A percentile compares a stretch with the other conserved stretches of the same genome.
Evolutionary conservation across 2,888 invertebrate species (phyloP).

Genomic region (Deilephila elpenor): DNA sequence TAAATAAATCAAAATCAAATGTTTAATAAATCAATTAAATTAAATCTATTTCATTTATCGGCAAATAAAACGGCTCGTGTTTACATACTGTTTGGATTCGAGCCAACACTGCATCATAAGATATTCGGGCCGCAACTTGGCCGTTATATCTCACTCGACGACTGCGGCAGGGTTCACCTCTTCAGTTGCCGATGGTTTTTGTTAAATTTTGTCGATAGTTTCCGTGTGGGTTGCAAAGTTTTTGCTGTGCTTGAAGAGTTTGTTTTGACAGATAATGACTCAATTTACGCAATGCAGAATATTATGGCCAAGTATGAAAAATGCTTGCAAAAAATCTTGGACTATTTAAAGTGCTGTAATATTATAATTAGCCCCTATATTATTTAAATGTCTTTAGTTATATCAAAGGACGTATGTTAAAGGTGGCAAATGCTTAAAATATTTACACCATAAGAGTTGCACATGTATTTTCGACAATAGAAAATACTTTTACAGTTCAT

Average conservation of each 20-base stretch:
- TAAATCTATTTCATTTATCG: not conserved
- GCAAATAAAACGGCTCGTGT: not conserved
- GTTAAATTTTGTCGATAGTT: no score
- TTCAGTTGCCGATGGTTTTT: conserved; percentile 7
- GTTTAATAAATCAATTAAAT: not conserved
- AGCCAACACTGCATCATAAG: conserved; percentile 22
- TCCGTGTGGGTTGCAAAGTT: not conserved
- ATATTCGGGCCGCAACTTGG: conserved; percentile 19
- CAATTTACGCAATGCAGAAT: no score
- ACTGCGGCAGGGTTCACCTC: conserved; percentile 1
- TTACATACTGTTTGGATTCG: conserved; percentile 23
- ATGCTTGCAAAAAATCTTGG: no score
- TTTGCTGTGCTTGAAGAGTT: not conserved
- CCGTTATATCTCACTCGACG: conserved; percentile 17
- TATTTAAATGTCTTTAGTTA: no score
- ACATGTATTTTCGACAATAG: no score
- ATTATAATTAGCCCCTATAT: no score
- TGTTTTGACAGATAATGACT: not conserved
- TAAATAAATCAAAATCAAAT: not conserved
- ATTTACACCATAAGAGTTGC: no score
- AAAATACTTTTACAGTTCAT: no score
- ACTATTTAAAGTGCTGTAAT: no score
- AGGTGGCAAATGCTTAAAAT: no score
- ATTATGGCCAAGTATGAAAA: no score
- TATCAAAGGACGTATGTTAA: no score